Evolutionary conservation across 1,140 invertebrate species (phyloP), one percentile per base, ranked within the genome.

Genomic region (Lepidurus couesii): DNA sequence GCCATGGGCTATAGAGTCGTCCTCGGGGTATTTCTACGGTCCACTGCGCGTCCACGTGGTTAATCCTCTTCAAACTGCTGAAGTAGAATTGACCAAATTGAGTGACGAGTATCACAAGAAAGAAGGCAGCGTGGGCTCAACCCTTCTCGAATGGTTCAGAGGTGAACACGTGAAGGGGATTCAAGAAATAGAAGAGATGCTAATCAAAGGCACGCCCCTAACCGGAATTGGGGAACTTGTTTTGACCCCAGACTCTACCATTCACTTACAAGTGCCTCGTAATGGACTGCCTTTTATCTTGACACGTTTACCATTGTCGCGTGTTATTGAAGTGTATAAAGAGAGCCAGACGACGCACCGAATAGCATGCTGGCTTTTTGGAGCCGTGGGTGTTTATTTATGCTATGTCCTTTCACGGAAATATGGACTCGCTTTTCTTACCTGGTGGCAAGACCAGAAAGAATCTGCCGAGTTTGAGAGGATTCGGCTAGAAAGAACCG

Each of bases 211-310:
- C 53, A 16, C 21, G 53, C 53, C n/a, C 6, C 13, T 65, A 16
- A 1, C n/a, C 13, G 53, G 53, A n/a, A 65, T 65, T 65, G 53
- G 53, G 53, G 53, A 65, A 21, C 53, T 65, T 65, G 53, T 65
- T 13, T 13, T 65, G 53, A 21, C 53, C 8, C 53, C 53, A 7
- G 53, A 65, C 13, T 65, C 53, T n/a, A 7, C 53, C 21, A 16
- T 65, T 65, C 53, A 65, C 21, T 65, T 65, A 21, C 53, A 65
- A 65, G 21, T 65, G 53, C 53, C 53, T 65, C 53, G 53, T 21
- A 65, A 65, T 16, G 53, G 53, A 16, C 53, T 65, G 6, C 53
- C 53, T 7, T 65, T 65, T 16, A 65, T 65, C 21, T 21, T 65
- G 16, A 65, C 53, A 65, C 53, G n/a, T 65, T 65, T 65, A 7